Percentiles rank a stretch among this genome's conserved stretches.
phyloP scores from a whole-genome alignment of 2,113 vertebrate genomes.

The Panthera leo region DNA sequence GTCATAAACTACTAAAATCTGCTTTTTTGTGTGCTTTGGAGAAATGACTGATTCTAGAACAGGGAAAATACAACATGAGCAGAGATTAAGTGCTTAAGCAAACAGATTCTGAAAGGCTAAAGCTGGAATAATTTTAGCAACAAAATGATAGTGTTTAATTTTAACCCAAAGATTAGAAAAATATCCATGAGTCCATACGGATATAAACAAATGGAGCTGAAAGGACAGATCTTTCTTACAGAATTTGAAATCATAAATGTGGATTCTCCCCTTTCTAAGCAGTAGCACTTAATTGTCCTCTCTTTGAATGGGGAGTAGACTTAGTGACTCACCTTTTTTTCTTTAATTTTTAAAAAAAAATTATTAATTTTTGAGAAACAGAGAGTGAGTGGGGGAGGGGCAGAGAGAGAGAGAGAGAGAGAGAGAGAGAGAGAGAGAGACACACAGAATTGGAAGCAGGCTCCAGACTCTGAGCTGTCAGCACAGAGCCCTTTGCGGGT shows the following conservation, averaged over 20 bases:
- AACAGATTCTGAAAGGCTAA: not conserved
- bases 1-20: not conserved
- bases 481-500: too few species aligned
- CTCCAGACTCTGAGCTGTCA: too few species aligned
- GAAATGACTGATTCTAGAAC: not conserved
- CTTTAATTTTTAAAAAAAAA: too few species aligned
- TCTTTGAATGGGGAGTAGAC: not conserved
- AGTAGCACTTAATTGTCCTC: not conserved
- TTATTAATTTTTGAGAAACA: too few species aligned
- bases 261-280: not conserved
- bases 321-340: not conserved
- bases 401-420: too few species aligned
- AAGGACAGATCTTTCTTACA: not conserved
- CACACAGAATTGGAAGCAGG: too few species aligned
- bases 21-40: not conserved
- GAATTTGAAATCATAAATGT: not conserved
- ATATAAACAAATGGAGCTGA: not conserved
- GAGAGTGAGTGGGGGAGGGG: too few species aligned
- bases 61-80: not conserved
- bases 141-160: not conserved
- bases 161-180: not conserved
- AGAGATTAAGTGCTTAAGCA: not conserved
- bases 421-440: too few species aligned
- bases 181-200: not conserved
- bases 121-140: not conserved